phyloP scores from a whole-genome alignment of 2,113 vertebrate species.

The Suncus etruscus region DNA sequence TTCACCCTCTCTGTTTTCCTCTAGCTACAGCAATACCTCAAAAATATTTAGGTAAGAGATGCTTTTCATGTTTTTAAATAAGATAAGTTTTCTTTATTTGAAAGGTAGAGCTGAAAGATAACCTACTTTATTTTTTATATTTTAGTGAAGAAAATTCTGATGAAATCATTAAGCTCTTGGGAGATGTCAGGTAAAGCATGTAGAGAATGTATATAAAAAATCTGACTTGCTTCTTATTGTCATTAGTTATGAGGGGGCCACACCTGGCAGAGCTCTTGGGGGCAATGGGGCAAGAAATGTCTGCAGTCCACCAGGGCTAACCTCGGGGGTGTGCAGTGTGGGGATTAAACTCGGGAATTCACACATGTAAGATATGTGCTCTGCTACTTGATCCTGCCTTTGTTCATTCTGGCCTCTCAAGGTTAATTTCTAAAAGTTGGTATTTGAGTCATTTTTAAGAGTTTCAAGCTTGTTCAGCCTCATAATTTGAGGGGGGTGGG shows the following conservation, averaged over 20 bases:
- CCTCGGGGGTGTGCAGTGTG: too few species aligned
- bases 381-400: too few species aligned
- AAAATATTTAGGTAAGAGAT: constrained; percentile 96
- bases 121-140: constrained; percentile 73
- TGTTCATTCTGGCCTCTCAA: neutral
- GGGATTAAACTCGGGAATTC: too few species aligned
- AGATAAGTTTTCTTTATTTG: constrained; percentile 34
- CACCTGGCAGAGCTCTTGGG: neutral
- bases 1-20: constrained; percentile 64
- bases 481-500: too few species aligned
- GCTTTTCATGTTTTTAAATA: constrained; percentile 1
- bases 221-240: constrained; percentile 1
- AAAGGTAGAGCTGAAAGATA: constrained; percentile 23
- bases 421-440: constrained; percentile 37
- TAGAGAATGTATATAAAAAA: constrained; percentile 2
- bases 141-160: constrained; percentile 98
- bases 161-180: constrained; percentile 97
- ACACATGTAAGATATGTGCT: too few species aligned
- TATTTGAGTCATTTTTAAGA: constrained; percentile 27
- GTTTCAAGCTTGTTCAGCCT: neutral
- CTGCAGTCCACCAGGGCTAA: too few species aligned
- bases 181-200: constrained; percentile 94
- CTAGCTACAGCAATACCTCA: constrained; percentile 96
- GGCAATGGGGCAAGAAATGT: too few species aligned
- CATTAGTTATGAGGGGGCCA: too few species aligned